Conservation (phyloP, 2,797 vertebrate genomes). For the Ceryle rudis region DNA sequence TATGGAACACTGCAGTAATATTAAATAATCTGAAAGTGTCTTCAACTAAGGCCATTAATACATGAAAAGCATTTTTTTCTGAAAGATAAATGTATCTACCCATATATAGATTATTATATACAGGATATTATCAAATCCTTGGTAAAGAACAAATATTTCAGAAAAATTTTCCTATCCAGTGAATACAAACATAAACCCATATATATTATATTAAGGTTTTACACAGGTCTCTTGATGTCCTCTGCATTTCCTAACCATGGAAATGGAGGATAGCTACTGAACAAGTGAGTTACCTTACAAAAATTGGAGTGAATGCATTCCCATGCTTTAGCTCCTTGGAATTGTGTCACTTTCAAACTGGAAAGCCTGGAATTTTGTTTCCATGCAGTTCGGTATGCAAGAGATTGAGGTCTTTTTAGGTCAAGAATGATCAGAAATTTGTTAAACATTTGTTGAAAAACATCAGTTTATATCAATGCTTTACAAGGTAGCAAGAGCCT, state of each 20-base stretch:
- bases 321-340: background rate
- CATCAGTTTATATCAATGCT: background rate
- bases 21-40: background rate
- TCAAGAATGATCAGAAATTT: background rate
- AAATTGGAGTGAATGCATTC: background rate
- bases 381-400: background rate
- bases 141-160: background rate
- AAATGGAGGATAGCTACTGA: background rate
- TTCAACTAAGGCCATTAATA: background rate
- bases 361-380: background rate
- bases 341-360: background rate
- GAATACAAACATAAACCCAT: background rate
- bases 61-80: background rate
- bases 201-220: background rate
- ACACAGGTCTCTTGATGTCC: background rate
- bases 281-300: background rate
- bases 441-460: background rate
- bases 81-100: background rate
- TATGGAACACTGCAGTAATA: background rate
- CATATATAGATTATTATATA: background rate
- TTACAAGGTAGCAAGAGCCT: background rate
- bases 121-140: background rate
- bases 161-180: background rate
- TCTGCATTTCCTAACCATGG: background rate
- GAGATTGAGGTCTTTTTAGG: background rate